phyloP scores from a whole-genome alignment of 2,797 vertebrate genomes.

The Protosalanx chinensis region DNA sequence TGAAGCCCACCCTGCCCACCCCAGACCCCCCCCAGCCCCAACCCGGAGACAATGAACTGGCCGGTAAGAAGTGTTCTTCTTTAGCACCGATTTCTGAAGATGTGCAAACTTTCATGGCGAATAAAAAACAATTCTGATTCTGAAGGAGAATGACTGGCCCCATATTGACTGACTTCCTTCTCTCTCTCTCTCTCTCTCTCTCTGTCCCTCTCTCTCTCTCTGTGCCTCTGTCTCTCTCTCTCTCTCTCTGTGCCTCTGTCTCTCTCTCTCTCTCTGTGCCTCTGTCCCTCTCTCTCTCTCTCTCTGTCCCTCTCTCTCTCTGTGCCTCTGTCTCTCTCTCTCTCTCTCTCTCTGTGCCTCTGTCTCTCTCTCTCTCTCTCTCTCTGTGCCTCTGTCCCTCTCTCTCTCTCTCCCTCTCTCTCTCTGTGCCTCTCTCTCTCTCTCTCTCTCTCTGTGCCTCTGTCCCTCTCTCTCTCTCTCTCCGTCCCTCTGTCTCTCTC shows the following conservation, averaged over 20 bases:
- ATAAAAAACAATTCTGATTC: too few relatives aligned
- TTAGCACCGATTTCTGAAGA: too few relatives aligned
- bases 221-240: neutral
- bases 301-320: too few relatives aligned
- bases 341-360: neutral
- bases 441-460: neutral
- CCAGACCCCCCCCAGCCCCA: slow-evolving; percentile 41
- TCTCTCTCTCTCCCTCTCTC: neutral
- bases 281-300: slow-evolving; percentile 21
- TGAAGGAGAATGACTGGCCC: too few relatives aligned
- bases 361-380: slow-evolving; percentile 19
- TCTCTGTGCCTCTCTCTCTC: neutral
- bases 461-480: neutral
- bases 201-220: neutral
- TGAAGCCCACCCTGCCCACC: slow-evolving; percentile 17
- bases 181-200: neutral
- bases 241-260: neutral
- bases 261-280: neutral
- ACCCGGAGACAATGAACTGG: slow-evolving; percentile 61
- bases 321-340: too few relatives aligned
- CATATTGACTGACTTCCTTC: neutral
- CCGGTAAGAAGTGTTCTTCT: slow-evolving; percentile 44
- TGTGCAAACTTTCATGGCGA: too few relatives aligned
- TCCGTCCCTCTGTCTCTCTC: slow-evolving; percentile 20
- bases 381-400: neutral